Conservation (phyloP, 2,797 vertebrate genomes). For the Dendrocincla tyrannina region DNA sequence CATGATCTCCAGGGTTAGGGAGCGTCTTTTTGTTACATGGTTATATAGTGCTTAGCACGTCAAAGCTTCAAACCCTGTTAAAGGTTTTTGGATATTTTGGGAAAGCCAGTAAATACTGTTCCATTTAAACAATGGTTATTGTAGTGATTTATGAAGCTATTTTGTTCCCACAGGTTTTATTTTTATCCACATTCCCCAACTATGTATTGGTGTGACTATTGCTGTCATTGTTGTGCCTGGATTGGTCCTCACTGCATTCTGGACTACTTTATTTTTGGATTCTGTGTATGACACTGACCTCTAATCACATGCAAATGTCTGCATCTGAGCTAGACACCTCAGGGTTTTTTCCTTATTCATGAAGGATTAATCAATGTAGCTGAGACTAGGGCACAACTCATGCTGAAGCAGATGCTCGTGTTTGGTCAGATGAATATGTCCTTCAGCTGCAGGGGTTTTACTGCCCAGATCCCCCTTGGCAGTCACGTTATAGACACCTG, state of each 20-base stretch:
- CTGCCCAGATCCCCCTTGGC: neutral
- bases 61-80: neutral
- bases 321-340: neutral
- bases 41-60: neutral
- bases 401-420: neutral
- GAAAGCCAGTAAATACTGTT: neutral
- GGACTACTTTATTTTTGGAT: neutral
- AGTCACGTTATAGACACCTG: neutral
- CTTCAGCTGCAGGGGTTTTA: neutral
- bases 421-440: neutral
- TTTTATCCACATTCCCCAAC: neutral
- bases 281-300: neutral
- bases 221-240: neutral
- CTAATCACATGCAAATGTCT: neutral
- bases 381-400: neutral
- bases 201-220: neutral
- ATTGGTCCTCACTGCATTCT: neutral
- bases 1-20: neutral
- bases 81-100: neutral
- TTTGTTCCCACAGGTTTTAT: constrained; percentile 11
- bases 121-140: neutral
- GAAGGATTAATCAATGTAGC: neutral
- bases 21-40: neutral
- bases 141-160: neutral
- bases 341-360: neutral